phyloP scores from a whole-genome alignment of 35 echinoderm and acorn worm genomes.

The Stichopus chloronotus region DNA sequence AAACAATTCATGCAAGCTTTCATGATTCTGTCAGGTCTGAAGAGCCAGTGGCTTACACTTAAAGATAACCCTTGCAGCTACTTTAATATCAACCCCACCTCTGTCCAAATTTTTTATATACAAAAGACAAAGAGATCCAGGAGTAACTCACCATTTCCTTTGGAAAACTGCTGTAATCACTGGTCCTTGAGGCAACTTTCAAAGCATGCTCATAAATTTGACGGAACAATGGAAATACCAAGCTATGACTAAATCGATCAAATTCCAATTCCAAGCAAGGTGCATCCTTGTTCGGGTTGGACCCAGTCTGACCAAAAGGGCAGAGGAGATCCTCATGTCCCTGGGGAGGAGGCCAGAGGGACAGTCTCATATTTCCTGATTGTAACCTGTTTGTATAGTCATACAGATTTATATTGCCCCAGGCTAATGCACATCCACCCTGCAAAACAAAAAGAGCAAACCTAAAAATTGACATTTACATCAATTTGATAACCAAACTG shows the following conservation, averaged over 20 bases:
- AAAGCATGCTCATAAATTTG: slow-evolving; percentile 85
- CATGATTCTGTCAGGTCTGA: too few species aligned
- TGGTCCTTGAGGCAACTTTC: slow-evolving; percentile 53
- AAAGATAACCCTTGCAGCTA: too few species aligned
- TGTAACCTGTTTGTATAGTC: slow-evolving; percentile 97
- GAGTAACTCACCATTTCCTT: slow-evolving; percentile 42
- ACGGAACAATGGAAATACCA: slow-evolving; percentile 82
- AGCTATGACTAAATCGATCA: slow-evolving; percentile 76
- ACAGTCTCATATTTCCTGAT: slow-evolving; percentile 90
- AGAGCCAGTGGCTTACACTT: too few species aligned
- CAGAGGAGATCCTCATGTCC: slow-evolving; percentile 88
- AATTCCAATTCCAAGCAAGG: slow-evolving; percentile 97
- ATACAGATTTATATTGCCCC: slow-evolving; percentile 97
- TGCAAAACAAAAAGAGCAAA: slow-evolving; percentile 34
- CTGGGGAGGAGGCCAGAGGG: slow-evolving; percentile 94
- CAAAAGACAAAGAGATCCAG: not conserved
- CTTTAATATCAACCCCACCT: too few species aligned
- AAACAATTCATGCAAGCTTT: too few species aligned
- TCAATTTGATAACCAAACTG: not conserved
- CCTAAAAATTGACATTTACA: not conserved
- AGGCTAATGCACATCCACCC: slow-evolving; percentile 92
- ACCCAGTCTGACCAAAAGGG: slow-evolving; percentile 91
- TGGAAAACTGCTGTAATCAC: slow-evolving; percentile 54
- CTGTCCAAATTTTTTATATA: too few species aligned
- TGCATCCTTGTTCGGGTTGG: slow-evolving; percentile 96